Conservation (phyloP, 2,797 vertebrate genomes). For the Diplodus puntazzo region DNA sequence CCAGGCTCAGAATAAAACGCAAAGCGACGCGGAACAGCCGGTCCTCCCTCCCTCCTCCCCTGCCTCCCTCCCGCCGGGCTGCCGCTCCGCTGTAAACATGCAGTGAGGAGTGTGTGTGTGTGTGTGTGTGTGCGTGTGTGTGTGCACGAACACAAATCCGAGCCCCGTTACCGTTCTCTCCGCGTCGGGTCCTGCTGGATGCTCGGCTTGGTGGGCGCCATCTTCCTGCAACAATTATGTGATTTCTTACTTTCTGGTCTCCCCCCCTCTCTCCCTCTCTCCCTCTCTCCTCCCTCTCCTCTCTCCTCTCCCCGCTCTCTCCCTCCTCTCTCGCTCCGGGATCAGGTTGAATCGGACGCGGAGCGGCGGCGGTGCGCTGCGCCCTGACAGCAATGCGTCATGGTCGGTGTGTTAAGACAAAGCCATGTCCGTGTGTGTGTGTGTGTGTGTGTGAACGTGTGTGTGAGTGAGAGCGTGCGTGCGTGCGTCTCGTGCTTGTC, state of each 20-base stretch:
- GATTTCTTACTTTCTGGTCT: constrained; percentile 85
- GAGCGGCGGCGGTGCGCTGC: constrained; percentile 75
- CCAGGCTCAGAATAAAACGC: constrained; percentile 62
- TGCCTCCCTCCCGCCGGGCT: constrained; percentile 15
- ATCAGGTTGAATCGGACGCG: constrained; percentile 74
- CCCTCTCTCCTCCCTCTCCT: constrained; percentile 19
- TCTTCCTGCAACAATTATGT: constrained; percentile 93
- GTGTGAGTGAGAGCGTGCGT: constrained; percentile 48
- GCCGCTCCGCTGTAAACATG: constrained; percentile 56
- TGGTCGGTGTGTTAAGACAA: constrained; percentile 85
- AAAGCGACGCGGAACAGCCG: constrained; percentile 48
- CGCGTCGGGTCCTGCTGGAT: constrained; percentile 98
- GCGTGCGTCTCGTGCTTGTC: constrained; percentile 76
- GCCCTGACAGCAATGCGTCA: constrained; percentile 86
- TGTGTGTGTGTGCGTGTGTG: background rate
- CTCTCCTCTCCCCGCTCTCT: constrained; percentile 1
- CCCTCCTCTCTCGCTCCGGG: constrained; percentile 1
- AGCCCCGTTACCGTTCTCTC: constrained; percentile 95
- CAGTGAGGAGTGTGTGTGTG: constrained; percentile 14
- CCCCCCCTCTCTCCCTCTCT: background rate
- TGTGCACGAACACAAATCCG: constrained; percentile 34
- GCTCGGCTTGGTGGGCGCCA: constrained; percentile 99
- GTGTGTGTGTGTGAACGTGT: constrained; percentile 58
- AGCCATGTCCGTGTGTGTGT: constrained; percentile 88
- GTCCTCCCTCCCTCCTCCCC: background rate